Evolutionary conservation across 1,140 invertebrate species (phyloP).

Genomic region (Pseudomyrmex cubaensis): DNA sequence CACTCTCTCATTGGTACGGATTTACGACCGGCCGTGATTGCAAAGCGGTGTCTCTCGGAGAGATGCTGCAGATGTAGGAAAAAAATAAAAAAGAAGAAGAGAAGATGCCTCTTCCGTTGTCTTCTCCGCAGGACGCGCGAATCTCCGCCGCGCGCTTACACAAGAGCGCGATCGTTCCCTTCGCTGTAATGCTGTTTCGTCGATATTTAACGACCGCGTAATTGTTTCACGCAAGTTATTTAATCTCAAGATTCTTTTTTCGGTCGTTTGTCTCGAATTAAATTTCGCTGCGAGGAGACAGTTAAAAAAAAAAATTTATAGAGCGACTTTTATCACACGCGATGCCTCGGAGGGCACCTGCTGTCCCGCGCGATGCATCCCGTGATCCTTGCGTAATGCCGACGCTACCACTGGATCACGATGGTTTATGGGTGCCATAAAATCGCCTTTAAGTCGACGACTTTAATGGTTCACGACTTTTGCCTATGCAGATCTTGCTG

Average conservation of each 20-base stretch:
- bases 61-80: background rate
- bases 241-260: too few relatives aligned
- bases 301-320: background rate
- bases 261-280: background rate
- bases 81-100: background rate
- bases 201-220: background rate
- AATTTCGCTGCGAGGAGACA: background rate
- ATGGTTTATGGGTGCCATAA: slow-evolving; percentile 78
- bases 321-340: slow-evolving; percentile 23
- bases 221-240: background rate
- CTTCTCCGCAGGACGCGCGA: slow-evolving; percentile 19
- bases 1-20: slow-evolving; percentile 33
- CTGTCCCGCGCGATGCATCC: slow-evolving; percentile 28
- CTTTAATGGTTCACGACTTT: slow-evolving; percentile 82
- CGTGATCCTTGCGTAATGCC: slow-evolving; percentile 69
- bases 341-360: slow-evolving; percentile 51
- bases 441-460: slow-evolving; percentile 75
- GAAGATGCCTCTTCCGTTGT: background rate
- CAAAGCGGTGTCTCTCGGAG: slow-evolving; percentile 8
- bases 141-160: background rate
- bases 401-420: slow-evolving; percentile 11
- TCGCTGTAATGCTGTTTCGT: background rate
- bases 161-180: background rate
- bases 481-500: slow-evolving; percentile 82
- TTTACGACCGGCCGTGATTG: slow-evolving; percentile 32